A percentile compares a stretch with the other conserved stretches of the same genome.
These are phyloP conservation scores for Pangasius djambal DNA, from an alignment of 2,797 vertebrate genomes.

Conservation along the genomic window DNA sequence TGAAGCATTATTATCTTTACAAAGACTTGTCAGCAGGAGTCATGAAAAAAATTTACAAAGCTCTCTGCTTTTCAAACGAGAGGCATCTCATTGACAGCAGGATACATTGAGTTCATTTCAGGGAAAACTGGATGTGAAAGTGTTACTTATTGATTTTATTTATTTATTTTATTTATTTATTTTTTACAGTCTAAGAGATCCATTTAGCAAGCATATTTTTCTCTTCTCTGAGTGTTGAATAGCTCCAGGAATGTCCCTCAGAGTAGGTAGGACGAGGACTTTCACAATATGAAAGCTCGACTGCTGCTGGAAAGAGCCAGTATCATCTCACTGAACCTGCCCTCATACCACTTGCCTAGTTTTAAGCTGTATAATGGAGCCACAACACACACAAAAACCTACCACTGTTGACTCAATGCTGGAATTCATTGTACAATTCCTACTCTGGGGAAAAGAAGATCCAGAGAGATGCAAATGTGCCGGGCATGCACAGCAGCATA, in stretches of 20 bases:
- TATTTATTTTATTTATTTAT: background rate
- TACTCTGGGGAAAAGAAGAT: background rate
- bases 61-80: background rate
- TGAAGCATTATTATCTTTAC: conserved; percentile 18
- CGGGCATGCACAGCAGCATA: background rate
- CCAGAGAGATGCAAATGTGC: background rate
- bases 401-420: background rate
- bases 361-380: background rate
- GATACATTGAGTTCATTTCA: background rate
- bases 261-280: background rate
- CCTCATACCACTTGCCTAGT: background rate
- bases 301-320: background rate
- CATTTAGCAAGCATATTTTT: background rate
- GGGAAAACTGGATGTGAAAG: background rate
- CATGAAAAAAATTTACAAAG: background rate
- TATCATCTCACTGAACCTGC: background rate
- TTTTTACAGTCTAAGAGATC: background rate
- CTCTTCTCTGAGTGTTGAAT: background rate
- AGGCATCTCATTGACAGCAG: background rate
- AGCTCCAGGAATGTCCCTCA: background rate
- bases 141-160: background rate
- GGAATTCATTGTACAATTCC: background rate
- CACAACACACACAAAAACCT: background rate
- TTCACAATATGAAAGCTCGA: background rate
- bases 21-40: background rate